phyloP scores from a whole-genome alignment of 2,888 invertebrate species.

The Yponomeuta cagnagella region DNA sequence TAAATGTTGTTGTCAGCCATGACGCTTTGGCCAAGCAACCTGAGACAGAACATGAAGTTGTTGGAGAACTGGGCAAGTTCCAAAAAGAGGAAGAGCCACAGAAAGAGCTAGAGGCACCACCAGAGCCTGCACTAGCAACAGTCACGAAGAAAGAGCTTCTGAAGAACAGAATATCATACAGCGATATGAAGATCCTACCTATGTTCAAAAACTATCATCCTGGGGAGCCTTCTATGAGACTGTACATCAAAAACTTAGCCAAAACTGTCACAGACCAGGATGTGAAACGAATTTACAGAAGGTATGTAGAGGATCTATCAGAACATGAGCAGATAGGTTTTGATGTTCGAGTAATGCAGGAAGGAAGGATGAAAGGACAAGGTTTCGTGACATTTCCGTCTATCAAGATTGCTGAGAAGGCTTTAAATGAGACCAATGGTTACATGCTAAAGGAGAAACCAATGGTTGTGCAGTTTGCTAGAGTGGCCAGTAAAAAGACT shows the following conservation, averaged over 20 bases:
- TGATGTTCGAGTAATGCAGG: constrained; percentile 90
- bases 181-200: constrained; percentile 83
- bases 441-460: constrained; percentile 91
- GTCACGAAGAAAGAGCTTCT: constrained; percentile 80
- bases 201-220: constrained; percentile 91
- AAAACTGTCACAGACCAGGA: constrained; percentile 86
- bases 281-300: constrained; percentile 83
- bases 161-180: constrained; percentile 80
- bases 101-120: constrained; percentile 26
- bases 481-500: constrained; percentile 64
- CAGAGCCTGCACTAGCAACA: constrained; percentile 45
- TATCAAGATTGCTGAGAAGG: constrained; percentile 80
- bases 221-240: constrained; percentile 86
- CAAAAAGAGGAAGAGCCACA: constrained; percentile 44
- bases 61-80: constrained; percentile 63
- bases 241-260: constrained; percentile 95
- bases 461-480: constrained; percentile 91
- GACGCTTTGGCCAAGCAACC: constrained; percentile 49
- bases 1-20: constrained; percentile 56
- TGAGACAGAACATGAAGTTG: constrained; percentile 46
- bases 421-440: constrained; percentile 90
- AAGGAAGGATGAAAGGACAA: constrained; percentile 97
- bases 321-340: constrained; percentile 67
- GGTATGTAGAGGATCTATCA: constrained; percentile 70
- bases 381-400: constrained; percentile 91